Conservation (phyloP, 2,797 vertebrate species). For the Ctenochaetus hawaiiensis region DNA sequence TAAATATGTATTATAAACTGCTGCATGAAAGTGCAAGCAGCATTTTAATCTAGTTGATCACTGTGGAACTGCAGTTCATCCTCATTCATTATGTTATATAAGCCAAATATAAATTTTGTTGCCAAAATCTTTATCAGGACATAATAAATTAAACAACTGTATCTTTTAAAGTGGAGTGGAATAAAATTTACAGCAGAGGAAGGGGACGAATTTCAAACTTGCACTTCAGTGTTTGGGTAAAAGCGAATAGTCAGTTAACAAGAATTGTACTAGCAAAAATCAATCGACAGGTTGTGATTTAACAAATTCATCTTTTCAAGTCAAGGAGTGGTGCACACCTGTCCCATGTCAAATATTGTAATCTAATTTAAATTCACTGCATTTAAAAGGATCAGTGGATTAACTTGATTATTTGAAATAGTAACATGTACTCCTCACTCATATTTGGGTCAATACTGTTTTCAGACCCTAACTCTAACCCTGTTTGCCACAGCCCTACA, state of each 20-base stretch:
- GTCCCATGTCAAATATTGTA: neutral
- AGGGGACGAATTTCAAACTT: neutral
- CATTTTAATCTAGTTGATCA: neutral
- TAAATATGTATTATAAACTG: neutral
- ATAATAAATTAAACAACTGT: neutral
- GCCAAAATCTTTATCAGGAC: too few relatives aligned
- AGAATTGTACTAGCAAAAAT: neutral
- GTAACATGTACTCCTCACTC: neutral
- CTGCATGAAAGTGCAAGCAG: neutral
- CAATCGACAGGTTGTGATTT: neutral
- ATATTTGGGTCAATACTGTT: neutral
- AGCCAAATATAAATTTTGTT: too few relatives aligned
- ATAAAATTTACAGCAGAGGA: neutral
- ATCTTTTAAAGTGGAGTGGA: neutral
- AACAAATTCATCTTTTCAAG: neutral
- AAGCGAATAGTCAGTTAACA: neutral
- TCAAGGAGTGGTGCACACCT: too few relatives aligned
- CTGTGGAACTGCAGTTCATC: too few relatives aligned
- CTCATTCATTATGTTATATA: too few relatives aligned
- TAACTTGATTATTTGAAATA: neutral
- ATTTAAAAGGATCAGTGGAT: neutral
- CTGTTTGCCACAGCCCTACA: too few relatives aligned
- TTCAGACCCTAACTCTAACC: too few relatives aligned
- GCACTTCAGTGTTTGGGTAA: neutral
- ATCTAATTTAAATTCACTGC: slow-evolving; percentile 2